phyloP scores from a whole-genome alignment of 2,113 vertebrate species.

The Silurus meridionalis region DNA sequence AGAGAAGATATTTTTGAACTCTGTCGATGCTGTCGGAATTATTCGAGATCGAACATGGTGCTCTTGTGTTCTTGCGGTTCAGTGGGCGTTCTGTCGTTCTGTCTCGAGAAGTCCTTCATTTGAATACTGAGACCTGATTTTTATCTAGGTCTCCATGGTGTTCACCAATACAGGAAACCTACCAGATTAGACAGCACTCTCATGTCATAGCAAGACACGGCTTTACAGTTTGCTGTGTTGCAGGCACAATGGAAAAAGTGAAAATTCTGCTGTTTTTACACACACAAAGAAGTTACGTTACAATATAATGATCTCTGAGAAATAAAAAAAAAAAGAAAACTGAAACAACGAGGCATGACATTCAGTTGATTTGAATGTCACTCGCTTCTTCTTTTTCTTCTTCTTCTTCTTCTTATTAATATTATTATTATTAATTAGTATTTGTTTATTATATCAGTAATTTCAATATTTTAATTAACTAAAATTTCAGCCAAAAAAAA shows the following conservation, averaged over 20 bases:
- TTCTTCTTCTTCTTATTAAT: no score
- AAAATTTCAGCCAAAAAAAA: no score
- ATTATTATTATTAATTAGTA: no score
- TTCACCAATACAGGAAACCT: conserved; percentile 47
- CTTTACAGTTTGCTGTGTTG: conserved; percentile 42
- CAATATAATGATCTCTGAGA: neutral
- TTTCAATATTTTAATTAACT: no score
- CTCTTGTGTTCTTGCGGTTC: conserved; percentile 57
- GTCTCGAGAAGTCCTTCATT: conserved; percentile 41
- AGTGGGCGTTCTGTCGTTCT: conserved; percentile 57
- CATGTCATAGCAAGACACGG: conserved; percentile 60
- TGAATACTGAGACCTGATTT: conserved; percentile 60
- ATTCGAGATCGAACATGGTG: conserved; percentile 54
- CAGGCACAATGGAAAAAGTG: neutral
- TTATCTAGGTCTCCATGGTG: conserved; percentile 42
- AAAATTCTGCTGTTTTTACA: neutral
- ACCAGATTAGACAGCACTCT: conserved; percentile 61
- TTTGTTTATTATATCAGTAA: no score
- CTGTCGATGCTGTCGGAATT: conserved; percentile 65
- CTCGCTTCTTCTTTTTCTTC: no score
- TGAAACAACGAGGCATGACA: neutral
- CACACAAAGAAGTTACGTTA: no score
- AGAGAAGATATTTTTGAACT: conserved; percentile 44
- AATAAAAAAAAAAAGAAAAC: neutral
- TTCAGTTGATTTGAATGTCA: no score